Base-by-base conservation (phyloP, 2,888 invertebrate species). In the Drosophila rellima region DNA sequence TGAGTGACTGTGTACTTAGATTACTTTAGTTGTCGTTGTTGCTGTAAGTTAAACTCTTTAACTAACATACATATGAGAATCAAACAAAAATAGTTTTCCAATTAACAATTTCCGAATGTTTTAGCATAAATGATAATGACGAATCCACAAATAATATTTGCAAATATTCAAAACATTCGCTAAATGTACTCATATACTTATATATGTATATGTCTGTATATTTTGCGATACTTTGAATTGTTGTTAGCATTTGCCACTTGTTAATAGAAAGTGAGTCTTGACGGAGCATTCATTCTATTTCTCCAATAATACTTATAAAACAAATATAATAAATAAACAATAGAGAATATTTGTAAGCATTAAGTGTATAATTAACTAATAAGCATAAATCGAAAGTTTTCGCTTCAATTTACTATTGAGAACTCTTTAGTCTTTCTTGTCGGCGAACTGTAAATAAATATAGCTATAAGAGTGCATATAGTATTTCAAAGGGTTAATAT, bases 231-330 rank as follows among this genome's bases (percentile, higher is more conserved):
- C 37, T 80, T 63, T 69, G 54, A 77, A 71, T 87, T 87, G 81
- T 82, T 82, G 81, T 83, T 87, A 82, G 81, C 69, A 80, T 76
- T 82, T 81, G 64, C 74, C 78, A 78, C 79, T 78, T 74, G 74
- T 78, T 74, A 76, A 78, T 74, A 42, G 74, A 64, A 69, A 71
- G 62, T 57, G 74, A 57, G 52, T 68, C 18, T 48, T 48, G 48
- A 48, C 13, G 47, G 47, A 47, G 47, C 31, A 29, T 47, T 47
- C 78, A 15, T 48, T 72, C 55, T 60, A 72, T 73, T 61, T 78
- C 63, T 44, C 33, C 56, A 42, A 55, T 57, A 61, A 57, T 54
- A 37, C 40, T 50, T 31, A 39, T 40, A 31, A 64, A n/a, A 29
- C 26, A 39, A 17, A 26, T 6, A n/a, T 18, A 33, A 39, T 31